Conservation (phyloP, 2,888 invertebrate genomes). For the Acleris cristana region DNA sequence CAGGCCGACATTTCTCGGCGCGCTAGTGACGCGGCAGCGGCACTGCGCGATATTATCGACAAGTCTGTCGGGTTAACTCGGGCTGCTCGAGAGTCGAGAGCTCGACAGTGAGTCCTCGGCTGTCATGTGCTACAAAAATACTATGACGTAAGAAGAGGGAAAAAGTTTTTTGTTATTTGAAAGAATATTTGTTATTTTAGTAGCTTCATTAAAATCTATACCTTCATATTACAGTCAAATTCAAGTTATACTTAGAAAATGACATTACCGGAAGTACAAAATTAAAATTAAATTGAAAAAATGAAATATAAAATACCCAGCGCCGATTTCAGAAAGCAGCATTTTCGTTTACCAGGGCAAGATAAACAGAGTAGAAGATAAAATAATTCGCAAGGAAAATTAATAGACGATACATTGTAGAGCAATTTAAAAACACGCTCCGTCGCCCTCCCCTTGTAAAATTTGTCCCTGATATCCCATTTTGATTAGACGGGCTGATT, state of each 20-base stretch:
- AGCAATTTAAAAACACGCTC: slow-evolving; percentile 78
- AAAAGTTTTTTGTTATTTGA: no score
- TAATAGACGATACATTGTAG: slow-evolving; percentile 75
- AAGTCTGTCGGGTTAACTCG: slow-evolving; percentile 29
- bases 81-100: not conserved
- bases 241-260: no score
- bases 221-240: no score
- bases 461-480: slow-evolving; percentile 80
- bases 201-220: no score
- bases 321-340: no score
- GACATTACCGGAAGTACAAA: no score
- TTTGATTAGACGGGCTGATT: slow-evolving; percentile 82
- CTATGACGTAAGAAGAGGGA: not conserved
- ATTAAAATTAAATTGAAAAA: no score
- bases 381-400: slow-evolving; percentile 53
- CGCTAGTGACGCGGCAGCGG: slow-evolving; percentile 57
- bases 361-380: slow-evolving; percentile 32
- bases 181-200: not conserved
- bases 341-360: slow-evolving; percentile 7
- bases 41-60: slow-evolving; percentile 48
- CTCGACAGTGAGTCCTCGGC: not conserved
- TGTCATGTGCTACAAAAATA: not conserved
- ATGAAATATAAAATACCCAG: no score
- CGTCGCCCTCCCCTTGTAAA: slow-evolving; percentile 72
- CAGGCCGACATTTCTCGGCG: slow-evolving; percentile 65